Evolutionary conservation across 2,888 invertebrate genomes (phyloP), one percentile per base, ranked within the genome.

Genomic region (Dasysyrphus albostriatus): DNA sequence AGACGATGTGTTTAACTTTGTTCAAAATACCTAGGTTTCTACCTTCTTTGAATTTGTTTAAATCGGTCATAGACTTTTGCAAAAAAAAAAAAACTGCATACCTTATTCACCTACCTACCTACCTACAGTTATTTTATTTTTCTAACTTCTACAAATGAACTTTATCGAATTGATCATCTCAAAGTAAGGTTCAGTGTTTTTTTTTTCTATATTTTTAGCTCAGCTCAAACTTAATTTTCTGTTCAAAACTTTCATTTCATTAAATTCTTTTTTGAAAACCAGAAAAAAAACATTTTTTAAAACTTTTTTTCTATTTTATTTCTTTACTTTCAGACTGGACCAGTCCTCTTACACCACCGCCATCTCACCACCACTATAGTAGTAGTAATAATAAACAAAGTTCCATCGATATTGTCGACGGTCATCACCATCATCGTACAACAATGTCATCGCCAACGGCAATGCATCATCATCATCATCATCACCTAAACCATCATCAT

Each of bases 281-380:
- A 10, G 8, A 54, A 32, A 56, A 0, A 29, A 39, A 47, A 56
- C 10, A 59, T 10, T 42, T 54, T 59, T 75, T 75, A 34, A 65
- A 12, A 44, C 67, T 42, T 61, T 74, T 74, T 56, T 67, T 49
- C 14, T 77, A 67, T 77, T 70, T 70, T 65, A 80, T 24, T 79
- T 69, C 14, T 56, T 54, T 73, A 29, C 56, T 89, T 89, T 32
- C 88, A 92, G 92, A 92, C 90, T 92, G 92, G 92, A 91, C 92
- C 89, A 92, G 92, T 91, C 91, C 92, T 74, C 90, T 92, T 89
- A 91, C 92, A 88, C 91, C 92, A 89, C 92, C 92, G 84, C 90
- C 90, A 82, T 88, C 89, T 75, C 88, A 89, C 74, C 88, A 87
- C 81, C 88, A 88, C 51, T 88, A 87, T 80, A 80, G 69, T 75